These are phyloP conservation scores for Corvus moneduloides DNA, from an alignment of 2,113 vertebrate genomes.

Conservation along the genomic window DNA sequence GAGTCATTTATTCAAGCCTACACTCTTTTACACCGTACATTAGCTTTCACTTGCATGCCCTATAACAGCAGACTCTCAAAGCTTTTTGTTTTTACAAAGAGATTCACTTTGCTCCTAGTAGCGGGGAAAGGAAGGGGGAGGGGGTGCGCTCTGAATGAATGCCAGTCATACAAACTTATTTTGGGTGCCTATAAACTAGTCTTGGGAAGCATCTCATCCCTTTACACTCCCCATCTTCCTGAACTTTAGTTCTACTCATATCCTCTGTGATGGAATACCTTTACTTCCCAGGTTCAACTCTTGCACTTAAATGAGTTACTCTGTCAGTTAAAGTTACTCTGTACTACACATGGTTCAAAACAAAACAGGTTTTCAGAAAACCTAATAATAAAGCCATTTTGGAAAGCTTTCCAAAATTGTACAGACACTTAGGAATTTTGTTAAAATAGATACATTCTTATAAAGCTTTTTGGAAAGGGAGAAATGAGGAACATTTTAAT, in stretches of 20 bases:
- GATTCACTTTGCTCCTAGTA: neutral
- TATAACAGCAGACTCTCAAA: neutral
- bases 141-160: neutral
- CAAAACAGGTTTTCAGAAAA: neutral
- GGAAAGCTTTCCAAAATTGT: neutral
- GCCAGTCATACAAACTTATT: neutral
- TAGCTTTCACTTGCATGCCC: conserved; percentile 16
- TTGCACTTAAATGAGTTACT: neutral
- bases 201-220: neutral
- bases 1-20: neutral
- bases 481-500: neutral
- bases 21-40: neutral
- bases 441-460: neutral
- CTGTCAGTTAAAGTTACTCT: neutral
- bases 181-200: neutral
- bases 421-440: neutral
- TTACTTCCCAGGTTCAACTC: neutral
- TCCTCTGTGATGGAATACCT: neutral
- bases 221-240: neutral
- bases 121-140: neutral
- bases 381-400: neutral
- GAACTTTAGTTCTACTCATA: neutral
- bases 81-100: neutral
- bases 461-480: neutral
- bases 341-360: neutral